Evolutionary conservation across 2,113 vertebrate genomes (phyloP).

Genomic region (Dromaius novaehollandiae): DNA sequence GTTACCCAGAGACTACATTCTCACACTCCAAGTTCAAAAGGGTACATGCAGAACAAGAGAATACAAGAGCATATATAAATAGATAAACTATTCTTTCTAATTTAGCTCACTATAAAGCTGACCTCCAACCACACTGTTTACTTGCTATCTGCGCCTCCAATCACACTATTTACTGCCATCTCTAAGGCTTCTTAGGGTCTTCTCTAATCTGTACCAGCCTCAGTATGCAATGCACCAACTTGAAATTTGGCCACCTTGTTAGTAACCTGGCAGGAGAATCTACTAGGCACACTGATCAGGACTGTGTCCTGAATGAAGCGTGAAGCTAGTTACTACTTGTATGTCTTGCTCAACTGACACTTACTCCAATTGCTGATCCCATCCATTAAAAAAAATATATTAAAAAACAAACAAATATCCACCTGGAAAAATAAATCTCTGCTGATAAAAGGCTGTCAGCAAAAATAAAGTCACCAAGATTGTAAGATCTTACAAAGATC

Average conservation of each 20-base stretch:
- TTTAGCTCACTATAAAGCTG: not conserved
- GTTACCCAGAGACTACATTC: not conserved
- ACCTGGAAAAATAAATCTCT: not conserved
- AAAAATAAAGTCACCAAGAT: not conserved
- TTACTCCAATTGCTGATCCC: not conserved
- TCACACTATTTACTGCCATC: not conserved
- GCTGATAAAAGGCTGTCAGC: not conserved
- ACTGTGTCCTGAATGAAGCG: not conserved
- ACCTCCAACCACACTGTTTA: not conserved
- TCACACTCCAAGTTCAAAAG: not conserved
- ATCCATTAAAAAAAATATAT: not conserved
- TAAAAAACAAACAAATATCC: not conserved
- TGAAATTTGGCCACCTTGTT: not conserved
- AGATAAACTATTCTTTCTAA: not conserved
- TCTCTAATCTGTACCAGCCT: not conserved
- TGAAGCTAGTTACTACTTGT: not conserved
- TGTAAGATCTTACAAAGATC: not conserved
- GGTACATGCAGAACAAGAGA: not conserved
- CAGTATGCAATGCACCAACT: accelerated
- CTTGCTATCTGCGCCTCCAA: not conserved
- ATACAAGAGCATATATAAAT: not conserved
- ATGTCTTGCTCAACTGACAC: not conserved
- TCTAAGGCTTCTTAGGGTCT: not conserved
- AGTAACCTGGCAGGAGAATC: not conserved
- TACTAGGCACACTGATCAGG: not conserved